Evolutionary conservation across 2,113 vertebrate species (phyloP).

Genomic region (Hyaena hyaena): DNA sequence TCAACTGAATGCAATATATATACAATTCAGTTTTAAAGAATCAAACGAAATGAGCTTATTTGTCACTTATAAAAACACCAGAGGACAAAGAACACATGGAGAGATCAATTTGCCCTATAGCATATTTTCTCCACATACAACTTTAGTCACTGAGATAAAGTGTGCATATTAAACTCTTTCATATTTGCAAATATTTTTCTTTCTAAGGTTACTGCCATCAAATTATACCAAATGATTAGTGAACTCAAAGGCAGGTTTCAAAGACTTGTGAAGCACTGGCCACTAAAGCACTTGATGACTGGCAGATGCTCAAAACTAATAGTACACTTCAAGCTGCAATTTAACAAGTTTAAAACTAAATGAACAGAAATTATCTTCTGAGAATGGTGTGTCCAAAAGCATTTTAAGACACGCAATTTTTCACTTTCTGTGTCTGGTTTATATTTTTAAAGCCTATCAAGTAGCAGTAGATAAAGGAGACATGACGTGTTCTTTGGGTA

Average conservation of each 20-base stretch:
- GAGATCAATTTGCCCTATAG: constrained; percentile 46
- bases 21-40: neutral
- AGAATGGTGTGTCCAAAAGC: constrained; percentile 56
- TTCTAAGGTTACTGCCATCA: constrained; percentile 66
- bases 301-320: constrained; percentile 79
- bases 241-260: constrained; percentile 78
- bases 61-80: constrained; percentile 67
- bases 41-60: constrained; percentile 38
- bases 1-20: neutral
- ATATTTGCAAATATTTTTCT: constrained; percentile 80
- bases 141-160: constrained; percentile 69
- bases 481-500: neutral
- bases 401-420: constrained; percentile 74
- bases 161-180: constrained; percentile 72
- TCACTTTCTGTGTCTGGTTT: constrained; percentile 68
- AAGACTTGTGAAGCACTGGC: constrained; percentile 71
- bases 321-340: constrained; percentile 63
- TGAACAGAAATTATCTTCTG: constrained; percentile 75
- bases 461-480: constrained; percentile 64
- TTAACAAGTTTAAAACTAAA: constrained; percentile 78
- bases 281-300: constrained; percentile 75
- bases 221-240: constrained; percentile 79
- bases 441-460: constrained; percentile 60
- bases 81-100: constrained; percentile 32
- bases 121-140: constrained; percentile 52